Percentiles rank a stretch among this genome's conserved stretches.
Conservation (phyloP, 2,888 invertebrate genomes). For the Oscheius onirici region DNA sequence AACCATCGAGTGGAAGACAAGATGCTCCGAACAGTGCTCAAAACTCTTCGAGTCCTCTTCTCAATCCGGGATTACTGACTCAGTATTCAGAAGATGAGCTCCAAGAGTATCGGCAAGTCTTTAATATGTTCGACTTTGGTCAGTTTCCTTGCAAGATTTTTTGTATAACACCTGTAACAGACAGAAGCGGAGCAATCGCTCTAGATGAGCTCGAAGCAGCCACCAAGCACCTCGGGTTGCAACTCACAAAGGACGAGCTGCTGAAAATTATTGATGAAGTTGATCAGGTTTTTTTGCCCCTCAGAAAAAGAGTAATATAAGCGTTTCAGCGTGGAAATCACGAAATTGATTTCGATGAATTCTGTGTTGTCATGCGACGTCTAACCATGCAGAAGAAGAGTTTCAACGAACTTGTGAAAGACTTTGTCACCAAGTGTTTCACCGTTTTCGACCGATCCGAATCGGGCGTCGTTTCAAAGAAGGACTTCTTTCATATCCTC, state of each 20-base stretch:
- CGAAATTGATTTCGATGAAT: constrained; percentile 70
- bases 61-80: not conserved
- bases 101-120: constrained; percentile 67
- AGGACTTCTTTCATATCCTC: constrained; percentile 67
- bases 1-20: constrained; percentile 17
- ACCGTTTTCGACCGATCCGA: constrained; percentile 68
- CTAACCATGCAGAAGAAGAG: constrained; percentile 65
- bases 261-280: constrained; percentile 68
- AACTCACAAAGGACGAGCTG: constrained; percentile 64
- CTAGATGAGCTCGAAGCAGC: constrained; percentile 64
- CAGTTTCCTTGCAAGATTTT: not conserved
- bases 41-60: constrained; percentile 9
- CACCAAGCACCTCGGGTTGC: constrained; percentile 66
- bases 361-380: constrained; percentile 58
- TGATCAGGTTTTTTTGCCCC: too few species aligned
- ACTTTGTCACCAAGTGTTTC: constrained; percentile 56
- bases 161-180: constrained; percentile 34
- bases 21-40: constrained; percentile 1
- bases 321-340: constrained; percentile 70
- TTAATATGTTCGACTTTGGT: constrained; percentile 70
- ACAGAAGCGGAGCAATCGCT: constrained; percentile 56
- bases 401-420: constrained; percentile 68
- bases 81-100: constrained; percentile 66
- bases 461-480: constrained; percentile 62
- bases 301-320: too few species aligned